These are phyloP conservation scores for Coluber constrictor DNA, from an alignment of 2,797 vertebrate genomes.

Conservation along the genomic window DNA sequence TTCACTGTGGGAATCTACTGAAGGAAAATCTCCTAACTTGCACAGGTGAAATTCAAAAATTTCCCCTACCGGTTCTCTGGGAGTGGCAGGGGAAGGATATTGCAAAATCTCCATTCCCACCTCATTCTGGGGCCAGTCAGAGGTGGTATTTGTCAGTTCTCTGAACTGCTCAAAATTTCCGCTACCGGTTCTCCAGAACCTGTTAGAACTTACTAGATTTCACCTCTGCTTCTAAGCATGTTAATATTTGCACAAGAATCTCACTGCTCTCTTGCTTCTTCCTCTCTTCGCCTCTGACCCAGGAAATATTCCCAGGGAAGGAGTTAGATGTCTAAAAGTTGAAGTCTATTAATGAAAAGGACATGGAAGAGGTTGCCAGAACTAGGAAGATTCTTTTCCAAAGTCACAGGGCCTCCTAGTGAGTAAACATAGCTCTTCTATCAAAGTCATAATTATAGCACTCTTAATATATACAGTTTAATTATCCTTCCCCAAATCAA, in stretches of 20 bases:
- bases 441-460: not conserved
- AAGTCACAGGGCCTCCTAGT: not conserved
- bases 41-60: no score
- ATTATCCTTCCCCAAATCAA: not conserved
- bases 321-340: not conserved
- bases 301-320: not conserved
- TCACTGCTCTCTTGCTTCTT: not conserved
- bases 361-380: not conserved
- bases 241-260: not conserved
- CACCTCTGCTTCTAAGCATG: not conserved
- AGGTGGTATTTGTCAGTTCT: no score
- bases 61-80: no score
- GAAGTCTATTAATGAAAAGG: not conserved
- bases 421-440: not conserved
- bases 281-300: not conserved
- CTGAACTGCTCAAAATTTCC: no score
- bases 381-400: not conserved
- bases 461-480: not conserved
- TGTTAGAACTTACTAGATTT: no score
- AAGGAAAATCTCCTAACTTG: not conserved
- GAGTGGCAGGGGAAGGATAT: no score
- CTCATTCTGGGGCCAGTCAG: no score
- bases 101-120: no score
- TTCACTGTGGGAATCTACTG: not conserved
- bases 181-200: no score